These are phyloP conservation scores for Numenius phaeopus DNA, from an alignment of 2,797 vertebrate species.

Conservation along the genomic window DNA sequence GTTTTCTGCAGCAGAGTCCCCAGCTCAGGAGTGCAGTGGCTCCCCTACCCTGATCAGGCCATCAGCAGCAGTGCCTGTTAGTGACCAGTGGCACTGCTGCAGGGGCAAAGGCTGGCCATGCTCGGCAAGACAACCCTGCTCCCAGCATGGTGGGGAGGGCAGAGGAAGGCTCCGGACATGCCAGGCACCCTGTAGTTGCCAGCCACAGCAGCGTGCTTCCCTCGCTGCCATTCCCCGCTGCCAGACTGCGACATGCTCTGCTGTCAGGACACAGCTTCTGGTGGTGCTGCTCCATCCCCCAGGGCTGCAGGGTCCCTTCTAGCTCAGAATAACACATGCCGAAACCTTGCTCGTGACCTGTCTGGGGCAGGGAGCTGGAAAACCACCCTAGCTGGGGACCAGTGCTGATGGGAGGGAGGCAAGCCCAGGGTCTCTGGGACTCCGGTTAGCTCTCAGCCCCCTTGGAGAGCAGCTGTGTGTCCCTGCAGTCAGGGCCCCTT, in stretches of 20 bases:
- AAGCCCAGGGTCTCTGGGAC: neutral
- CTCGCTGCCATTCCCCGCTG: neutral
- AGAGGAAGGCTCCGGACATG: rapidly evolving
- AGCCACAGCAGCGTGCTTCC: neutral
- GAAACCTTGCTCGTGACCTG: rapidly evolving
- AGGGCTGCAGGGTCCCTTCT: neutral
- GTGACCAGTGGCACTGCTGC: too few species aligned
- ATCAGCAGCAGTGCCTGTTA: neutral
- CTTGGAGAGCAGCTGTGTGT: rapidly evolving
- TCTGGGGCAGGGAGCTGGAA: rapidly evolving
- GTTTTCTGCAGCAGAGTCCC: neutral
- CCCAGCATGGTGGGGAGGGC: neutral
- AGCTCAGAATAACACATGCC: neutral
- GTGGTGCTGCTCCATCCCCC: neutral
- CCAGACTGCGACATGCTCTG: rapidly evolving
- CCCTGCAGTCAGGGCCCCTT: too few species aligned
- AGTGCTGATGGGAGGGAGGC: rapidly evolving
- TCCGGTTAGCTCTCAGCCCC: neutral
- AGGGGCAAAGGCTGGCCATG: neutral
- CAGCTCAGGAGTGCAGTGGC: rapidly evolving
- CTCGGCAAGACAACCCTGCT: neutral
- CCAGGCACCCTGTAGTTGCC: neutral
- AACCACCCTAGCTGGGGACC: rapidly evolving
- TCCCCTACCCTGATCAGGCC: neutral
- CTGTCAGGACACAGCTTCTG: neutral